These are phyloP conservation scores for Harpagoxenus sublaevis DNA, from an alignment of 2,888 invertebrate genomes.

Conservation along the genomic window DNA sequence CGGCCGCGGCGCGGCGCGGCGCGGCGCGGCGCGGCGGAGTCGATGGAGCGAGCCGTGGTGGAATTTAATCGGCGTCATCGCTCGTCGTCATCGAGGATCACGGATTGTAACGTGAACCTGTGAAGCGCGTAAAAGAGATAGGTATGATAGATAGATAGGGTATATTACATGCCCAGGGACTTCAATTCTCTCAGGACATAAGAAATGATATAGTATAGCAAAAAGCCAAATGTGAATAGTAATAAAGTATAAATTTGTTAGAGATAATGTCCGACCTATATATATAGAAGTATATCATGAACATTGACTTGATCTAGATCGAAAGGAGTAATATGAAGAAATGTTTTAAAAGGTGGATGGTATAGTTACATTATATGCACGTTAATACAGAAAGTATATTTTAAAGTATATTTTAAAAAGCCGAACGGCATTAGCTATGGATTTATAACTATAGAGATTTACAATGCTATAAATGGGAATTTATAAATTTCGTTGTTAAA, in stretches of 20 bases:
- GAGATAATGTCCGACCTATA: neutral
- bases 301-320: neutral
- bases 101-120: constrained; percentile 54
- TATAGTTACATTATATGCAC: neutral
- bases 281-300: neutral
- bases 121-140: constrained; percentile 24
- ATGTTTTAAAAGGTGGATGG: neutral
- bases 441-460: neutral
- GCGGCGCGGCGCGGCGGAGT: constrained; percentile 31
- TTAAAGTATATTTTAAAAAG: neutral
- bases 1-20: constrained; percentile 1
- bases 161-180: constrained; percentile 17
- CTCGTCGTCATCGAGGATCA: constrained; percentile 55
- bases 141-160: constrained; percentile 33
- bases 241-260: neutral
- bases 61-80: constrained; percentile 61
- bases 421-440: neutral
- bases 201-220: constrained; percentile 3
- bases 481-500: neutral
- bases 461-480: neutral
- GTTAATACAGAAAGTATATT: neutral
- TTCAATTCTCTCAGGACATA: constrained; percentile 15
- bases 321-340: neutral
- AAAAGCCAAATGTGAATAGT: constrained; percentile 9
- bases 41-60: constrained; percentile 40